Evolutionary conservation across 2,797 vertebrate species (phyloP), one percentile per base, ranked within the genome.

Genomic region (Rhadinocentrus ornatus): DNA sequence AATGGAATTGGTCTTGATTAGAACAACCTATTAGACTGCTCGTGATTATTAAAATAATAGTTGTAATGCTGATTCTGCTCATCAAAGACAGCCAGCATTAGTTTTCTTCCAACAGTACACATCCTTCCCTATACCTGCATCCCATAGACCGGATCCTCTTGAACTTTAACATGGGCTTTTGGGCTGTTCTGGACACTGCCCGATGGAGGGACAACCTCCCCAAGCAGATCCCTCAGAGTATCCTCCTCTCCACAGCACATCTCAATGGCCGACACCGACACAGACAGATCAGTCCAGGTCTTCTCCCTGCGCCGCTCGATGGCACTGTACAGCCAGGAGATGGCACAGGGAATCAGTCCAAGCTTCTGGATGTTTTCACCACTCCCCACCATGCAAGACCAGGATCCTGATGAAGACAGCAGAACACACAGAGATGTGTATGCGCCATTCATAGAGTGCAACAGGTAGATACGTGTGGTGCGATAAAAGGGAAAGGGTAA

Each of bases 261-360:
- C 86, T 99, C 98, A 6, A 99, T 93, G 0, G 98, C 98, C 2
- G 98, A 98, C 82, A 99, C 96, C 0, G 97, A 97, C 26, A 99
- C 97, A 0, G 95, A 96, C 90, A 98, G 96, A 18, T 96, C 96
- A 0, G 97, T 96, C 86, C 97, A 98, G 0, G 98, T 98, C 94
- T 96, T 97, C 81, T 98, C 98, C 73, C 96, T 95, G 69, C 97
- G 95, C 74, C 97, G 96, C 13, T 98, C 97, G 39, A 99, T 96
- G 77, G 98, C 93, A 58, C 95, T 96, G 94, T 97, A 99, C 85
- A 99, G 95, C 98, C 98, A 99, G 41, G 98, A 97, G 89, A 99
- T 97, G 85, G 98, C 96, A 77, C 95, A 98, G 37, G 98, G 98
- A 74, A 99, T 96, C 85, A 99, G 87, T 5, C 97, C 98, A 0